Evolutionary conservation across 2,888 invertebrate species (phyloP), one percentile per base, ranked within the genome.

Genomic region (Pogonocherus hispidulus): DNA sequence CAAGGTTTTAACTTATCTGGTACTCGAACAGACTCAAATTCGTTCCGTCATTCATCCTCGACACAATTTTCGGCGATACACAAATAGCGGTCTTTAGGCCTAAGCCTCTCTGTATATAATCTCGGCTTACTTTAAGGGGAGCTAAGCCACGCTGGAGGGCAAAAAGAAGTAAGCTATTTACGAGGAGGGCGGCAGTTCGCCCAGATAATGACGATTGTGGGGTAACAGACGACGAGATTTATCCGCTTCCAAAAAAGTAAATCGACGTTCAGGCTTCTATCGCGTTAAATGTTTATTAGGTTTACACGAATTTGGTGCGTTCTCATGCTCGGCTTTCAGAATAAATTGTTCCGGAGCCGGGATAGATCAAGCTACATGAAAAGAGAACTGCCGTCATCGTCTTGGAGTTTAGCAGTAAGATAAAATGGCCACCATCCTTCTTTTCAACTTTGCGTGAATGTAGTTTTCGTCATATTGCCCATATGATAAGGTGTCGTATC

Each of bases 61-160:
- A 2, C 41, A 14, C 11, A 16, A 11, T 41, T 41, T 41, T 41
- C 41, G 41, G 2, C 41, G 14, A 5, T 32, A 32, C n/a, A 16
- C 41, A 41, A 41, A 52, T 52, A 27, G 16, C 51, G 16, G 14
- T 16, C 27, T 16, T 27, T 52, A 52, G 41, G 41, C 22, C 23
- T 16, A 52, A 52, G 16, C 51, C 27, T 23, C 16, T 22, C n/a
- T 14, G 18, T 52, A 52, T 27, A 52, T 27, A 52, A 52, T 52
- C 51, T 27, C 27, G 9, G 27, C 14, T 52, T 9, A 52, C 27
- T 52, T 5, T 23, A 27, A 52, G 6, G 8, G 23, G 51, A 51
- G 51, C 51, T 23, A 8, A 51, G 11, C 23, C 20, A 20, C 18
- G 47, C 20, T 14, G 51, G 2, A 18, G 27, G 16, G 51, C 27